These are phyloP conservation scores for Orthonevra nobilis DNA, from an alignment of 2,888 invertebrate genomes.

Conservation along the genomic window DNA sequence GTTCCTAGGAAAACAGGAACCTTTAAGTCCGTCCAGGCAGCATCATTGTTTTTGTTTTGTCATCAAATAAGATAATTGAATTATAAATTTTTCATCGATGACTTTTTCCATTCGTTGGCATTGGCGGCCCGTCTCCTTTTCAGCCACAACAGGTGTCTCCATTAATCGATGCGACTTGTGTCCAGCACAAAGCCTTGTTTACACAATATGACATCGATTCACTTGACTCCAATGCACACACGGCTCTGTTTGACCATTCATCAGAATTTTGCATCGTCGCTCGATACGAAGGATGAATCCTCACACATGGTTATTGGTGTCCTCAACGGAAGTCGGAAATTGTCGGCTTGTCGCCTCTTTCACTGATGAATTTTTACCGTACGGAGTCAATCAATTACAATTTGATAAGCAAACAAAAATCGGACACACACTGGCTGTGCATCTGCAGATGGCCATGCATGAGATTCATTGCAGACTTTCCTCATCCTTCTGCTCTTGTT, in stretches of 20 bases:
- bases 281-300: constrained; percentile 37
- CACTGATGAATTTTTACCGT: constrained; percentile 52
- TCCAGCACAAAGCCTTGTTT: constrained; percentile 56
- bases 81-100: constrained; percentile 70
- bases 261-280: constrained; percentile 68
- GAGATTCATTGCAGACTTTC: no score
- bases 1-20: no score
- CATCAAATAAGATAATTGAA: constrained; percentile 70
- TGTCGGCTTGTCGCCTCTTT: constrained; percentile 58
- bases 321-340: constrained; percentile 64
- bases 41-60: no score
- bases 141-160: constrained; percentile 64
- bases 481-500: no score
- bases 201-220: constrained; percentile 71
- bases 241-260: constrained; percentile 23
- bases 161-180: constrained; percentile 43
- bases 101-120: constrained; percentile 48
- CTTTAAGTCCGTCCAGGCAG: no score
- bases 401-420: constrained; percentile 69
- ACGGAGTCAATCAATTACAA: constrained; percentile 68
- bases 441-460: constrained; percentile 40
- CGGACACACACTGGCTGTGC: background rate
- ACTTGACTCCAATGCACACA: constrained; percentile 61
- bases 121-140: constrained; percentile 16
- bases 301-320: constrained; percentile 17